These are phyloP conservation scores for Catocala fraxini DNA, from an alignment of 2,888 invertebrate species.

Conservation along the genomic window DNA sequence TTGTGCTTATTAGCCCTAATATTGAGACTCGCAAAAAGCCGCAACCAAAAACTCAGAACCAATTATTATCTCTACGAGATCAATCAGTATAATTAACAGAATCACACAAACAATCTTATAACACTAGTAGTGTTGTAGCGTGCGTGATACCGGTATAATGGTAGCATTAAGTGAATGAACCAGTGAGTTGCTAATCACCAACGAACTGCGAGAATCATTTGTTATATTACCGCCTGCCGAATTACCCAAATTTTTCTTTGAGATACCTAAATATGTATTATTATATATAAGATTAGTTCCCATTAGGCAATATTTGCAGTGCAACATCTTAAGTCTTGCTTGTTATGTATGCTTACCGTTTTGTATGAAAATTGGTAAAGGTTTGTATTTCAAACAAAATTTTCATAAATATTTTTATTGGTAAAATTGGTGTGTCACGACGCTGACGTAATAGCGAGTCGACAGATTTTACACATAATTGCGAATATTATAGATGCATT, in stretches of 20 bases:
- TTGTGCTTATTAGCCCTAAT: too few species aligned
- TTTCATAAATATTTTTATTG: too few species aligned
- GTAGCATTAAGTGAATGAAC: slow-evolving; percentile 35
- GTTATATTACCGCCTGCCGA: slow-evolving; percentile 15
- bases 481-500: too few species aligned
- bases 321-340: too few species aligned
- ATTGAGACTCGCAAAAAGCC: neutral
- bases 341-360: too few species aligned
- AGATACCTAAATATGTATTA: neutral
- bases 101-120: slow-evolving; percentile 11
- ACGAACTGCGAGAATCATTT: slow-evolving; percentile 26
- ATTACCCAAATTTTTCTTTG: slow-evolving; percentile 17
- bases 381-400: too few species aligned
- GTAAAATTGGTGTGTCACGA: too few species aligned
- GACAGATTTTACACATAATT: too few species aligned
- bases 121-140: neutral
- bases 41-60: neutral
- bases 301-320: too few species aligned
- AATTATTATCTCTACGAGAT: neutral
- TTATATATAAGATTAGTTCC: too few species aligned
- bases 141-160: slow-evolving; percentile 20
- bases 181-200: slow-evolving; percentile 36
- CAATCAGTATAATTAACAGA: slow-evolving; percentile 14
- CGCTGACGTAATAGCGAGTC: too few species aligned
- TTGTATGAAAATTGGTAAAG: too few species aligned